Evolutionary conservation across 1,140 invertebrate species (phyloP).

Genomic region (Subanguina moxae): DNA sequence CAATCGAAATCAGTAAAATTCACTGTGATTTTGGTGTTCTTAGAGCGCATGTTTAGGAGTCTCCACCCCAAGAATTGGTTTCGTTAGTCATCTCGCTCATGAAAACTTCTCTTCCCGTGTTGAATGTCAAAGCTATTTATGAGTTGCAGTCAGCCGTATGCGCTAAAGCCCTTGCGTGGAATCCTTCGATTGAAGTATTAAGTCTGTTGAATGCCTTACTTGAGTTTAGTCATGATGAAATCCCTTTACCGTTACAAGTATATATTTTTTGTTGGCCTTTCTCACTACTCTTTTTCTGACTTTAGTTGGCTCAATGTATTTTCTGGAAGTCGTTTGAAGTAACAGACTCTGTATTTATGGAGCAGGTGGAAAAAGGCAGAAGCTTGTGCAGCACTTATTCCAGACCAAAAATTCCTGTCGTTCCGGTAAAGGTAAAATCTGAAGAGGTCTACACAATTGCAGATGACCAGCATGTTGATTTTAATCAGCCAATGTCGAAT

Average conservation of each 20-base stretch:
- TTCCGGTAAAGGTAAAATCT: not conserved
- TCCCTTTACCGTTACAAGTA: constrained; percentile 29
- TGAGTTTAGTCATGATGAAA: constrained; percentile 17
- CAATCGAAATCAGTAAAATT: not conserved
- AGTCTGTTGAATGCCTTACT: constrained; percentile 27
- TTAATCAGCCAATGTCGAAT: too few relatives aligned
- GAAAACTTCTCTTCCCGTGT: constrained; percentile 9
- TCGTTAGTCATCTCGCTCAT: constrained; percentile 18
- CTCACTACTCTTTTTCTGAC: constrained; percentile 1
- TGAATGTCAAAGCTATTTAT: not conserved
- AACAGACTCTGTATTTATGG: not conserved
- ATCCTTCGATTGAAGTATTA: constrained; percentile 11
- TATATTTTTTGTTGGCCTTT: not conserved
- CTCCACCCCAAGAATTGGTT: constrained; percentile 19
- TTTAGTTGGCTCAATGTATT: constrained; percentile 10
- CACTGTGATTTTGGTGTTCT: not conserved
- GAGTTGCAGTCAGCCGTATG: constrained; percentile 10
- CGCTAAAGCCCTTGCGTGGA: not conserved
- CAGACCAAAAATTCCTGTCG: not conserved
- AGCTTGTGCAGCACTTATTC: not conserved
- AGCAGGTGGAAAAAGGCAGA: constrained; percentile 3
- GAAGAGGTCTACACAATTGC: too few relatives aligned
- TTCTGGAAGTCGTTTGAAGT: constrained; percentile 2
- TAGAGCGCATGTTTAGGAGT: too few relatives aligned
- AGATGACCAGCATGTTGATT: too few relatives aligned